phyloP scores from a whole-genome alignment of 2,113 vertebrate species.

The Hemiscyllium ocellatum region DNA sequence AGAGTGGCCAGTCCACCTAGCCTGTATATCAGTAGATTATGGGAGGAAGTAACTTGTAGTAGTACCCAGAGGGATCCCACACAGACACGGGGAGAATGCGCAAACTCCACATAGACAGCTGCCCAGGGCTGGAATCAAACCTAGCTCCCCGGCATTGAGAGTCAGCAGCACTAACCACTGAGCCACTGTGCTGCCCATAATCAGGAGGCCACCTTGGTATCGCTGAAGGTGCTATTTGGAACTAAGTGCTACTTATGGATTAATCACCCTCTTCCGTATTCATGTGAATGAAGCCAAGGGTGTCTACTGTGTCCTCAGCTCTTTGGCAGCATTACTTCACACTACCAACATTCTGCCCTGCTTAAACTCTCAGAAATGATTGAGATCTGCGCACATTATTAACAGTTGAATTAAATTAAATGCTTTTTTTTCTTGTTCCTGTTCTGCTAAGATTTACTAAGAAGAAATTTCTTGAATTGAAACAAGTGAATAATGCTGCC shows the following conservation, averaged over 20 bases:
- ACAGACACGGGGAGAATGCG: too few relatives aligned
- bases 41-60: too few relatives aligned
- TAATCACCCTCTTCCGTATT: neutral
- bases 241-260: neutral
- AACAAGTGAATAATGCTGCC: neutral
- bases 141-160: too few relatives aligned
- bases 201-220: neutral
- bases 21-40: too few relatives aligned
- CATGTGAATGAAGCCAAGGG: neutral
- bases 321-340: neutral
- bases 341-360: neutral
- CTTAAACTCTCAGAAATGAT: neutral
- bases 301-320: neutral
- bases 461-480: neutral
- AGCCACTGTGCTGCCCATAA: neutral
- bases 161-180: too few relatives aligned
- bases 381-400: neutral
- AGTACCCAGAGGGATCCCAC: too few relatives aligned
- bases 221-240: neutral
- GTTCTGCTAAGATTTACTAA: neutral
- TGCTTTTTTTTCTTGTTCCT: neutral
- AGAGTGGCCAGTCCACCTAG: too few relatives aligned
- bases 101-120: too few relatives aligned
- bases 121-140: too few relatives aligned
- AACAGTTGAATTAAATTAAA: neutral